Evolutionary conservation across 2,797 vertebrate genomes (phyloP), one percentile per base, ranked within the genome.

Genomic region (Galaxias olidus): DNA sequence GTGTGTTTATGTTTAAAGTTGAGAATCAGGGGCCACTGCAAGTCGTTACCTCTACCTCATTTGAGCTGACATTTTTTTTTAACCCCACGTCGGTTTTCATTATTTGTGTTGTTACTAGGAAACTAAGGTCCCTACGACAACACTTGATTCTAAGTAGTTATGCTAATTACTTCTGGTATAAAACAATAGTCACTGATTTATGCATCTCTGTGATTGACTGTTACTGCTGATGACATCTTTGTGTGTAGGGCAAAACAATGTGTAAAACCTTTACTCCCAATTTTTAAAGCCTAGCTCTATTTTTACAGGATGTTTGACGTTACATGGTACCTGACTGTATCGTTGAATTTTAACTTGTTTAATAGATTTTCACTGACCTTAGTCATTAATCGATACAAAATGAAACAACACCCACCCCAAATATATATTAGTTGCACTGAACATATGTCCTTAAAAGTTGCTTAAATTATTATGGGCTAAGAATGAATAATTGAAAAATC

Each of bases 31-130:
- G 9, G 6, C 65, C 4, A 12, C 30, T 20, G 57, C 65, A 63
- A 66, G 75, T 69, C 59, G 58, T 58, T 0, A 14, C 47, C 59
- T 18, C 54, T 81, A 14, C 41, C 65, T 78, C 14, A 18, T 69
- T 52, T 47, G 55, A 64, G 41, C 13, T 4, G 62, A 71, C 59
- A 63, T 77, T 80, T 78, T 43, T 45, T 77, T 80, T 78, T 43
- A 42, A 54, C 63, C 46, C 49, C 57, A 12, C 0, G 4, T 76
- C 74, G 78, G 75, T 72, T 72, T 82, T 74, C 68, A 78, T 60
- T 74, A 64, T 78, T 59, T 13, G 18, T 5, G 30, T 53, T 2
- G 81, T 73, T 50, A 46, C 65, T 41, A 13, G 58, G 73, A 74
- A 63, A 76, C 64, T 13, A 47, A 50, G 62, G 66, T 68, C 68